Percentiles rank a stretch among this genome's conserved stretches.
phyloP scores from a whole-genome alignment of 2,888 invertebrate genomes.

The Dolomedes plantarius region DNA sequence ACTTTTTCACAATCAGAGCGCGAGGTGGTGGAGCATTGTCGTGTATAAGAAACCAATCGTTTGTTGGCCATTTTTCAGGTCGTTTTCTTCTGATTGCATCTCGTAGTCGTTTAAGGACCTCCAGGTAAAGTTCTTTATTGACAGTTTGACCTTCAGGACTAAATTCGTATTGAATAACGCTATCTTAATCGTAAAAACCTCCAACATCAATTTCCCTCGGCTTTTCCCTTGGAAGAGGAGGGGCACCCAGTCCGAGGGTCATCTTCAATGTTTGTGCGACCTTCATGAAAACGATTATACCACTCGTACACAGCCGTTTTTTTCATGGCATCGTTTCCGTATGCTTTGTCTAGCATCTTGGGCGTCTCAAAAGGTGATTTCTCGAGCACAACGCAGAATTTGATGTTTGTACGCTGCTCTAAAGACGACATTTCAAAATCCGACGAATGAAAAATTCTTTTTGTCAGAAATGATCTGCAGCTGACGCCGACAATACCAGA shows the following conservation, averaged over 20 bases:
- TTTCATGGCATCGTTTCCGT: background rate
- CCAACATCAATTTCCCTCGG: no score
- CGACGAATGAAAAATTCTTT: background rate
- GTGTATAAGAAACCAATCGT: background rate
- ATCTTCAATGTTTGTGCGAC: no score
- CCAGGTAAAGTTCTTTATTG: conserved; percentile 15
- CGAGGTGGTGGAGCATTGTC: conserved; percentile 11
- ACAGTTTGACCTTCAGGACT: background rate
- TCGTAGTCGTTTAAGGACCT: no score
- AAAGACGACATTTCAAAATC: background rate
- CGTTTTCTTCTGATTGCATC: no score
- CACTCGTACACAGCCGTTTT: background rate
- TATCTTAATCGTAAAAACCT: no score
- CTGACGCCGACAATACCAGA: no score
- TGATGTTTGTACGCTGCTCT: background rate
- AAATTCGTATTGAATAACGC: background rate
- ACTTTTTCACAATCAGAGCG: background rate
- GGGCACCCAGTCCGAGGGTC: no score
- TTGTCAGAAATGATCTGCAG: conserved; percentile 2
- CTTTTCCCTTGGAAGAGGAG: no score
- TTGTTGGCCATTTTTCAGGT: background rate
- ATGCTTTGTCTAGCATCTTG: background rate
- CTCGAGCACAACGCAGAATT: background rate
- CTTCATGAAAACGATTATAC: background rate
- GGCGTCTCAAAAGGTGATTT: background rate